phyloP scores from a whole-genome alignment of 2,113 vertebrate species.

The Dicaeum eximium region DNA sequence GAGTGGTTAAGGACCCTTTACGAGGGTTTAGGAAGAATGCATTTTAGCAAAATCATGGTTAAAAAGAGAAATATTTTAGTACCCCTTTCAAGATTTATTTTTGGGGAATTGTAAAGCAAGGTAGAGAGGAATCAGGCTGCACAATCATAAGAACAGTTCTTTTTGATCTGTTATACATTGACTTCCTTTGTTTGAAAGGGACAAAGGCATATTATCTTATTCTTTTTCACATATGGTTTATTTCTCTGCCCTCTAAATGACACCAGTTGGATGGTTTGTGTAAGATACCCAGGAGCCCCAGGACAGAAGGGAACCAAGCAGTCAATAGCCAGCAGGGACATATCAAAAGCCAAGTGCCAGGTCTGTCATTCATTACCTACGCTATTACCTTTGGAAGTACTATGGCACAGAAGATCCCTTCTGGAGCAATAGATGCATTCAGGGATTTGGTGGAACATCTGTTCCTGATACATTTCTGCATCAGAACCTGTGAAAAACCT shows the following conservation, averaged over 20 bases:
- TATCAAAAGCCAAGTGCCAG: conserved; percentile 12
- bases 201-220: not conserved
- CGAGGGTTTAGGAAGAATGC: not conserved
- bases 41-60: not conserved
- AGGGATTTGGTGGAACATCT: not conserved
- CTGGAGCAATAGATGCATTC: not conserved
- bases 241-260: conserved; percentile 38
- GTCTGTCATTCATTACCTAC: not conserved
- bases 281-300: not conserved
- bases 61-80: not conserved
- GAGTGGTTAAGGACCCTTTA: not conserved
- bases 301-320: conserved; percentile 10
- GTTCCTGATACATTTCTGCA: not conserved
- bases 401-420: not conserved
- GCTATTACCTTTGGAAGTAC: not conserved
- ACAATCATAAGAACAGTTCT: not conserved
- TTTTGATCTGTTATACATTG: not conserved
- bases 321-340: not conserved
- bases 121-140: not conserved
- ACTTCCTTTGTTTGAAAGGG: not conserved
- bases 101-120: not conserved
- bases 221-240: conserved; percentile 41
- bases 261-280: not conserved
- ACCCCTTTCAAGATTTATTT: not conserved
- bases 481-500: not conserved